These are phyloP conservation scores for Centropus bengalensis DNA, from an alignment of 2,113 vertebrate species.

Conservation along the genomic window DNA sequence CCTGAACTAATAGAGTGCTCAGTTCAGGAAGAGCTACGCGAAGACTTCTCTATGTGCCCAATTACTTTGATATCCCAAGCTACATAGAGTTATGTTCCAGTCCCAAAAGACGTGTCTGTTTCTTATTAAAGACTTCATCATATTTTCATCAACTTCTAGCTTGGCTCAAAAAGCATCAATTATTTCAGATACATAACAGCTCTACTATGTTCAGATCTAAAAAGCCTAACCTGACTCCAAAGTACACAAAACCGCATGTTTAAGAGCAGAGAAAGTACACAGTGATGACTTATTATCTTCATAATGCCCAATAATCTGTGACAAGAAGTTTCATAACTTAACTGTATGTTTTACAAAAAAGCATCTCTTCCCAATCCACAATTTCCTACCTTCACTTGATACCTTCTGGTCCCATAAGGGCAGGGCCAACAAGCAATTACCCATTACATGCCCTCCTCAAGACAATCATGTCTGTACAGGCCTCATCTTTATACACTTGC, in stretches of 20 bases:
- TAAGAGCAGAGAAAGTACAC: background rate
- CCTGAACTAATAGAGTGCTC: background rate
- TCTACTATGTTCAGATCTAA: background rate
- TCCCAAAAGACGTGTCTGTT: background rate
- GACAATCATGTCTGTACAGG: background rate
- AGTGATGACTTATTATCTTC: background rate
- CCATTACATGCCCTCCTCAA: background rate
- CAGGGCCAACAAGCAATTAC: background rate
- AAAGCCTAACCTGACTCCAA: background rate
- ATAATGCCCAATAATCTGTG: background rate
- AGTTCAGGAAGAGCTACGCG: background rate
- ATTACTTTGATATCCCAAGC: rapidly evolving
- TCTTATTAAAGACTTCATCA: background rate
- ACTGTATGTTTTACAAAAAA: background rate
- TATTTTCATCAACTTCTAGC: background rate
- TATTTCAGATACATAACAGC: background rate
- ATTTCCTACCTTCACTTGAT: background rate
- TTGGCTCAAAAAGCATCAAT: background rate
- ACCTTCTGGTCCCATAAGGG: background rate
- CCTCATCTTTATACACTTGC: background rate
- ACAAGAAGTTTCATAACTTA: background rate
- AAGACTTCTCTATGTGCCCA: background rate
- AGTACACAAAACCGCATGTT: background rate
- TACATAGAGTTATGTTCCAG: background rate
- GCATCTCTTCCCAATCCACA: background rate